phyloP scores from a whole-genome alignment of 2,888 invertebrate species.

The Drosophila niveifrons region DNA sequence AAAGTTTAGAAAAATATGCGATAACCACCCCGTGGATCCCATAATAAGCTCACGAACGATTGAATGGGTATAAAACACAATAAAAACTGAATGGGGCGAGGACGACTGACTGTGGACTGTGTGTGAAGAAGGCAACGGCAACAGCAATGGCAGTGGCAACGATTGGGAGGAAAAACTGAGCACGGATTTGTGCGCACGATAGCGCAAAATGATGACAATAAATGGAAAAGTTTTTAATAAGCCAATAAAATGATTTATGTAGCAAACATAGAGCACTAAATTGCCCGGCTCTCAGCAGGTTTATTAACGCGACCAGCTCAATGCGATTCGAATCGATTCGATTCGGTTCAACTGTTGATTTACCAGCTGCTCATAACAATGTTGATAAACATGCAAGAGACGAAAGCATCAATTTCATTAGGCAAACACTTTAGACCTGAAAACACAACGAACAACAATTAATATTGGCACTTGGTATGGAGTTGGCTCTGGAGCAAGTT shows the following conservation, averaged over 20 bases:
- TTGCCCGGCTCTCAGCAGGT: constrained; percentile 44
- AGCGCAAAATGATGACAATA: constrained; percentile 84
- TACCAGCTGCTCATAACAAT: constrained; percentile 52
- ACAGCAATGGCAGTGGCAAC: background rate
- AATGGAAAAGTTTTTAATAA: constrained; percentile 84
- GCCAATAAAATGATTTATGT: constrained; percentile 83
- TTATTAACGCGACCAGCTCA: constrained; percentile 38
- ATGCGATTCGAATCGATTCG: no score
- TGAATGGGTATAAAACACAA: constrained; percentile 73
- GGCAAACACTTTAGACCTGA: constrained; percentile 31
- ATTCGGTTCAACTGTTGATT: constrained; percentile 45
- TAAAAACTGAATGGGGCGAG: constrained; percentile 48
- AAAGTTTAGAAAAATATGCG: constrained; percentile 82
- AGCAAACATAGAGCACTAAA: constrained; percentile 53
- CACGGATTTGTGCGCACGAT: constrained; percentile 80
- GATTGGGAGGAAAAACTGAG: constrained; percentile 42
- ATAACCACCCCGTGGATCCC: constrained; percentile 57
- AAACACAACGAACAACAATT: constrained; percentile 52
- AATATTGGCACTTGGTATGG: background rate
- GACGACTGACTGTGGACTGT: background rate
- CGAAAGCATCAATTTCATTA: constrained; percentile 23
- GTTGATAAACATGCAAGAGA: constrained; percentile 44
- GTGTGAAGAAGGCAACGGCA: constrained; percentile 3
- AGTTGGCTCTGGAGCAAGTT: constrained; percentile 31
- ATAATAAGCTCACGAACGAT: constrained; percentile 79